phyloP scores from a whole-genome alignment of 2,888 invertebrate genomes.

The Tupiocoris notatus region DNA sequence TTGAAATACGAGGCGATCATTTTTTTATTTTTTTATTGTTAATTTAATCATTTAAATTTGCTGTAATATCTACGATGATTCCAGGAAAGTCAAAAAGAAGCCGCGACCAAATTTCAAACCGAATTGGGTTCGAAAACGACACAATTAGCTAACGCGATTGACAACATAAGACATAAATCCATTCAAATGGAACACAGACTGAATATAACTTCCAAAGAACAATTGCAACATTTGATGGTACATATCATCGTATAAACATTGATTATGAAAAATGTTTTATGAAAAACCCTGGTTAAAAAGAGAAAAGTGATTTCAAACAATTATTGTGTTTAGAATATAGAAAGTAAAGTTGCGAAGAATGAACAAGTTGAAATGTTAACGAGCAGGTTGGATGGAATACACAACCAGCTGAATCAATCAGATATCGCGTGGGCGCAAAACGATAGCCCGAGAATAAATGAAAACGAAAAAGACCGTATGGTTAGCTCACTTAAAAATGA shows the following conservation, averaged over 20 bases:
- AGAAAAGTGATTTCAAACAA: slow-evolving; percentile 20
- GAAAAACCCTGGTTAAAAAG: slow-evolving; percentile 1
- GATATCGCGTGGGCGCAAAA: slow-evolving; percentile 32
- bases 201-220: slow-evolving; percentile 15
- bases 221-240: slow-evolving; percentile 31
- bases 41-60: background rate
- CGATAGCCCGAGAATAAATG: slow-evolving; percentile 26
- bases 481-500: slow-evolving; percentile 30
- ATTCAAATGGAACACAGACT: slow-evolving; percentile 19
- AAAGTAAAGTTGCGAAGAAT: slow-evolving; percentile 40
- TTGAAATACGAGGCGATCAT: background rate
- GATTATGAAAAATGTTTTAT: background rate
- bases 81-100: slow-evolving; percentile 26
- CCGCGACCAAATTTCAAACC: background rate
- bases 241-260: background rate
- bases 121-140: slow-evolving; percentile 20
- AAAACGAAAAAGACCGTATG: slow-evolving; percentile 26
- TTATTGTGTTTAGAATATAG: slow-evolving; percentile 38
- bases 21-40: background rate
- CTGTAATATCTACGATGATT: background rate
- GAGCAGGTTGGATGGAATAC: slow-evolving; percentile 33
- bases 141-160: slow-evolving; percentile 12
- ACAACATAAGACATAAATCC: slow-evolving; percentile 15
- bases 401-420: slow-evolving; percentile 37
- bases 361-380: slow-evolving; percentile 40